Percentiles rank a stretch among this genome's conserved stretches.
Evolutionary conservation across 2,113 vertebrate species (phyloP).

Genomic region (Marmota monax): DNA sequence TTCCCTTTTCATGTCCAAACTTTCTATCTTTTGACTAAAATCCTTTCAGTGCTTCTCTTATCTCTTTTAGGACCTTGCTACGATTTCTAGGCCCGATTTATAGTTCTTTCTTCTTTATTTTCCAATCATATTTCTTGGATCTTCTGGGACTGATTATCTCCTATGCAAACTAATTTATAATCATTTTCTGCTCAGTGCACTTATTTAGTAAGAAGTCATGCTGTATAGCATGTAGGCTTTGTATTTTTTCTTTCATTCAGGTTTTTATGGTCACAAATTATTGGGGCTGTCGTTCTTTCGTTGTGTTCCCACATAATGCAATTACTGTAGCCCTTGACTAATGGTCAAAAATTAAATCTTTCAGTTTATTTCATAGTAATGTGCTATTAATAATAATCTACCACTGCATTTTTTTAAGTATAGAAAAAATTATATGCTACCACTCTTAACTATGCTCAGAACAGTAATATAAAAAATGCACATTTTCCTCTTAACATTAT

Average conservation of each 20-base stretch:
- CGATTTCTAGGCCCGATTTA: not conserved
- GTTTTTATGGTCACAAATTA: constrained; percentile 42
- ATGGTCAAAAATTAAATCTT: constrained; percentile 48
- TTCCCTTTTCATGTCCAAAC: not conserved
- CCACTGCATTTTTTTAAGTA: constrained; percentile 28
- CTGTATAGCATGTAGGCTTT: not conserved
- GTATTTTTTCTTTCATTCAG: not conserved
- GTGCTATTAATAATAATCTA: constrained; percentile 43
- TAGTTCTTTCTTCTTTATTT: constrained; percentile 4
- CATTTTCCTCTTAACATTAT: not conserved
- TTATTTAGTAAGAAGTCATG: constrained; percentile 1
- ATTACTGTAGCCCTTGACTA: not conserved
- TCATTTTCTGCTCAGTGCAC: not conserved
- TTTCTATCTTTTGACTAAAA: not conserved
- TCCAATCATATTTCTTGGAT: constrained; percentile 25
- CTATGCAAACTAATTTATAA: not conserved
- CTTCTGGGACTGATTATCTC: not conserved
- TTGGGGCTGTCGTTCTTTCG: not conserved
- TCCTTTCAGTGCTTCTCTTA: not conserved
- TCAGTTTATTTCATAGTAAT: not conserved
- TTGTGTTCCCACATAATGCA: not conserved
- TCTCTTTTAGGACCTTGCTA: not conserved
- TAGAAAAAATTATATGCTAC: constrained; percentile 15
- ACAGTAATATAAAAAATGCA: not conserved
- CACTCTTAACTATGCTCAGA: not conserved